Evolutionary conservation across 2,888 invertebrate genomes (phyloP), one percentile per base, ranked within the genome.

Genomic region (Choreutis nemorana): DNA sequence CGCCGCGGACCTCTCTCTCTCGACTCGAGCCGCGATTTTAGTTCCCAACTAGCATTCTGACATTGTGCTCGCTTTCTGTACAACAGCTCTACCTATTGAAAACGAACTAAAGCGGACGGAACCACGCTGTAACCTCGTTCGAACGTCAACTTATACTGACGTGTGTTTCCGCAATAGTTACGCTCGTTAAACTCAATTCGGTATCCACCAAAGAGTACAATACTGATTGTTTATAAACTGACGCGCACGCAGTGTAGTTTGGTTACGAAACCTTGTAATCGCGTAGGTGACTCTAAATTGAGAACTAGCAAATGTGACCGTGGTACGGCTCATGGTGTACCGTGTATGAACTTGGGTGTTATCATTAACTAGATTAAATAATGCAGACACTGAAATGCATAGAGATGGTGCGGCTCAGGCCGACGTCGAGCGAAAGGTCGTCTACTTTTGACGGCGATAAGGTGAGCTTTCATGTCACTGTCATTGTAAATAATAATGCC

Each of bases 331-430:
- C n/a, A n/a, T n/a, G n/a, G 43, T 45, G 24, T 27, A 26, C 26
- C 29, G 30, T 28, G 25, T 29, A 32, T 30, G 32, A 32, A 27
- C 33, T 28, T 37, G 14, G 20, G 22, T 26, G 22, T 33, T n/a
- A 24, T 22, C 27, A 26, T 37, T 40, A 23, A n/a, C n/a, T 15
- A 14, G 28, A 30, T 28, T 13, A 36, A 31, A 39, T 49, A 53
- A 77, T 75, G 73, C 71, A 73, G 55, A 64, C 72, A 48, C 65
- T 75, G 53, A 75, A 73, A 54, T 75, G 67, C 65, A 72, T 73
- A 57, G 77, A 75, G 45, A 73, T 77, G 77, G 73, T 75, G 50
- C 63, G 63, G 35, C 63, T 75, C 37, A 70, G 67, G 32, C 64
- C 70, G 9, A 40, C 50, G 34, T 40, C 51, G 30, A 40, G 54